A percentile compares a stretch with the other conserved stretches of the same genome.
These are phyloP conservation scores for Chironomus striatipennis DNA, from an alignment of 1,140 invertebrate species.

Conservation along the genomic window DNA sequence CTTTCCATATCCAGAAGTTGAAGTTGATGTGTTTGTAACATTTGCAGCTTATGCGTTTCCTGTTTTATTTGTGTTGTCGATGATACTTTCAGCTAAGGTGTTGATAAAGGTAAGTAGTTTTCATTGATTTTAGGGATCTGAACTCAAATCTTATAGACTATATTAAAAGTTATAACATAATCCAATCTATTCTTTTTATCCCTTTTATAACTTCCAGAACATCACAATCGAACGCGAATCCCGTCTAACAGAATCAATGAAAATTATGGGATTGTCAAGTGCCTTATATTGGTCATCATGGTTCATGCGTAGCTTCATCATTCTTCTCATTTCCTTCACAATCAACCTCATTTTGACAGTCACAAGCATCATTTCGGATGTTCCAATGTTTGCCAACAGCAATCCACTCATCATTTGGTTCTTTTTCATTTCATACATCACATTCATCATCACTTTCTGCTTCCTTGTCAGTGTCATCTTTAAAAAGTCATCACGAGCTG, in stretches of 20 bases:
- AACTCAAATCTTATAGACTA: background rate
- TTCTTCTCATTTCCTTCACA: conserved; percentile 51
- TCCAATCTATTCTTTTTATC: too few relatives aligned
- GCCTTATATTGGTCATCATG: conserved; percentile 72
- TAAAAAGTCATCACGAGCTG: conserved; percentile 62
- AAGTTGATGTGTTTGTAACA: background rate
- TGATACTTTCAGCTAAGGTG: background rate
- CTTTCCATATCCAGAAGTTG: background rate
- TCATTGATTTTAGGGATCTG: background rate
- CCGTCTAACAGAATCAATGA: conserved; percentile 65
- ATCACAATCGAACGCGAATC: conserved; percentile 49
- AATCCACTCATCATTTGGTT: conserved; percentile 49
- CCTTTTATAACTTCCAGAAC: conserved; percentile 30
- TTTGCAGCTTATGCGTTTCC: background rate
- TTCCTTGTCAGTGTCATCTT: conserved; percentile 62
- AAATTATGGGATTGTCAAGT: conserved; percentile 68
- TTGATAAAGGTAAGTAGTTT: background rate
- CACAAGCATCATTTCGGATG: conserved; percentile 32
- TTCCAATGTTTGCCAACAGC: conserved; percentile 45
- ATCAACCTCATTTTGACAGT: conserved; percentile 45
- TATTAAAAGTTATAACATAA: too few relatives aligned
- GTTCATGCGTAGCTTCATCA: conserved; percentile 63
- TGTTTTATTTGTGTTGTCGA: background rate
- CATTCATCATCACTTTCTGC: conserved; percentile 53
- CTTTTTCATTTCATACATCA: conserved; percentile 49